A percentile compares a stretch with the other conserved stretches of the same genome.
Evolutionary conservation across 1,140 invertebrate species (phyloP).

Genomic region (Pogonognathellus flavescens): DNA sequence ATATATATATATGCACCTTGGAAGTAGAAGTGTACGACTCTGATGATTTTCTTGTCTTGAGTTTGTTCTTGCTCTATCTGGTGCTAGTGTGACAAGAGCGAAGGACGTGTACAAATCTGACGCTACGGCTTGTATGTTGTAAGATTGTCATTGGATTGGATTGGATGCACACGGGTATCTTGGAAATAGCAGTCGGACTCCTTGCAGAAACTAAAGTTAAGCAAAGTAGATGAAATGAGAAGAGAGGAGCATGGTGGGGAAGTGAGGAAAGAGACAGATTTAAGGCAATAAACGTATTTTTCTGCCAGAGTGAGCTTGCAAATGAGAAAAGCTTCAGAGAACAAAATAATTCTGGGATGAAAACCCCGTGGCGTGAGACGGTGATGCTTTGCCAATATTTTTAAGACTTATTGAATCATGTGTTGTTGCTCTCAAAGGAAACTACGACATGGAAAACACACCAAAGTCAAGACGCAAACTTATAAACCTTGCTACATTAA

Average conservation of each 20-base stretch:
- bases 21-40: neutral
- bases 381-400: slow-evolving; percentile 60
- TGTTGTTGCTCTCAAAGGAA: slow-evolving; percentile 59
- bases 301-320: slow-evolving; percentile 61
- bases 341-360: slow-evolving; percentile 54
- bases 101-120: slow-evolving; percentile 42
- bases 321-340: slow-evolving; percentile 61
- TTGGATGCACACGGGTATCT: slow-evolving; percentile 25
- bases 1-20: neutral
- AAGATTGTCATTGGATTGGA: slow-evolving; percentile 46
- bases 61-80: neutral
- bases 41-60: neutral
- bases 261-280: slow-evolving; percentile 60
- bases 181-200: neutral
- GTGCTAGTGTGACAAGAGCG: neutral
- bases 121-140: neutral
- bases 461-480: too few species aligned
- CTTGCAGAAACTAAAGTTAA: slow-evolving; percentile 16
- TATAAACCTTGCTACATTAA: too few species aligned
- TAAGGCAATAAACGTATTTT: slow-evolving; percentile 63
- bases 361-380: slow-evolving; percentile 48
- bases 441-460: neutral
- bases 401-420: slow-evolving; percentile 60
- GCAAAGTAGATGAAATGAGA: slow-evolving; percentile 43
- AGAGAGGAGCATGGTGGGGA: slow-evolving; percentile 41